Conservation (phyloP, 2,888 invertebrate genomes). For the Pasiphila rectangulata region DNA sequence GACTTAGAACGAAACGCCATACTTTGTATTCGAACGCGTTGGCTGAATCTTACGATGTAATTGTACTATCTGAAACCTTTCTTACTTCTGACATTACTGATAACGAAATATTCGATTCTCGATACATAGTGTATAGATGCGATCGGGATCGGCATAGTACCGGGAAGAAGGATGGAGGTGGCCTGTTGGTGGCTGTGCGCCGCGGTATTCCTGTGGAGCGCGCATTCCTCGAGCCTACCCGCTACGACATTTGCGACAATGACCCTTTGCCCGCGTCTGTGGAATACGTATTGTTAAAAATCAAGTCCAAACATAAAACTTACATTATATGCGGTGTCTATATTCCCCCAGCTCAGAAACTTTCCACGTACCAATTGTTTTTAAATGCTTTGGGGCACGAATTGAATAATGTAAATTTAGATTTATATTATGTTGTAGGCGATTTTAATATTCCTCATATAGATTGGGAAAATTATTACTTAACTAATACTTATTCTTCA, state of each 20-base stretch:
- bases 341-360: neutral
- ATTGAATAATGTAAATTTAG: neutral
- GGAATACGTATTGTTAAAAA: neutral
- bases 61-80: neutral
- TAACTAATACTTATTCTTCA: neutral
- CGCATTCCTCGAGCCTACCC: neutral
- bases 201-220: constrained; percentile 4
- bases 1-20: constrained; percentile 2
- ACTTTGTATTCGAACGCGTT: neutral
- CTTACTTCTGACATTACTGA: neutral
- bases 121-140: neutral
- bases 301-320: neutral
- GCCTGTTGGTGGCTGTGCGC: constrained; percentile 4
- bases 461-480: neutral
- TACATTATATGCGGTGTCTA: constrained; percentile 5
- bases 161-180: constrained; percentile 1
- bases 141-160: neutral
- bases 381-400: neutral
- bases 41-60: neutral
- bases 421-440: constrained; percentile 3
- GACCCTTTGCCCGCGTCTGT: neutral
- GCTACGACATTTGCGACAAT: neutral
- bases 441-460: neutral
- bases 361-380: neutral
- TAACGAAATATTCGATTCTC: neutral